Base-by-base conservation (phyloP, 2,888 invertebrate species). In the Aphidoletes aphidimyza region DNA sequence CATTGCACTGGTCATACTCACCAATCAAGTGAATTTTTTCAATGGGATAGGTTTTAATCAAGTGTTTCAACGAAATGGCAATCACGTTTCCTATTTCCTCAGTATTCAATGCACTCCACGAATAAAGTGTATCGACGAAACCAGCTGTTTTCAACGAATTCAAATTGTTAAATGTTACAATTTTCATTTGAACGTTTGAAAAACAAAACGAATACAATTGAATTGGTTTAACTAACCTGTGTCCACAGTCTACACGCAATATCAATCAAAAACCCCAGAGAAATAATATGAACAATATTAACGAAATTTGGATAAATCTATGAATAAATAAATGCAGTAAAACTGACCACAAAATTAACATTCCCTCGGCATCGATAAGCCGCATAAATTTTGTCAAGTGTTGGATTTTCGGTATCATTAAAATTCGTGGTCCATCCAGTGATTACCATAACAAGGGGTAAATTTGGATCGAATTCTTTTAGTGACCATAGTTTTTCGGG, bases 341-440 rank as follows among this genome's bases (percentile, higher is more conserved):
- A 54, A 54, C 3, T 3, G 22, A 54, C 89, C 87, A 90, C 88
- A 87, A 90, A 89, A 86, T 90, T 90, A 0, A 87, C 87, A 86
- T 88, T 88, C 19, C 81, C 81, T 26, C 90, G 88, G 83, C 89
- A 89, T 30, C 86, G 87, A 85, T 89, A 90, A 36, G 89, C 90
- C 85, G 8, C 84, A 30, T 47, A 47, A 22, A 84, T 37, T 22
- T 22, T 37, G 9, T 84, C 54, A 19, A 84, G 34, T 22, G 49
- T 47, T 11, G 49, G 36, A 84, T 54, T 84, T n/a, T 36, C 19
- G 19, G 34, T 26, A 6, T 87, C 88, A 30, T 81, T 81, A 22
- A 81, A 81, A 22, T 81, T 81, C 1, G 89, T 89, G 0, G 87
- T 88, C 90, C 90, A 90, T 3, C 90, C 90, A 1, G 90, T 89